These are phyloP conservation scores for Anhinga rufa DNA, from an alignment of 2,113 vertebrate genomes.

Conservation along the genomic window DNA sequence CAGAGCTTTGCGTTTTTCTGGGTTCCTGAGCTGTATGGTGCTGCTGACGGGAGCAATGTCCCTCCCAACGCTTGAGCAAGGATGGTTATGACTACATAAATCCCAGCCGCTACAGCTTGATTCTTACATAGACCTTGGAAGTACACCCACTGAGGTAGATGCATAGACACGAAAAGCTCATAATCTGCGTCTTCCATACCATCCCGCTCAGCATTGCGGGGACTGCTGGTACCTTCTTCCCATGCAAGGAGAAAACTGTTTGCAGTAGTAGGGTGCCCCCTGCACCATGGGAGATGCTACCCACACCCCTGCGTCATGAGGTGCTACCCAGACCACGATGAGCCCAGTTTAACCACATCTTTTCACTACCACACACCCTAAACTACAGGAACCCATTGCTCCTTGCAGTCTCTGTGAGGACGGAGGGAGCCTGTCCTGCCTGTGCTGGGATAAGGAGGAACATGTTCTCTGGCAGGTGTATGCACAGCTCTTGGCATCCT, in stretches of 20 bases:
- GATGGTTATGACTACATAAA: not conserved
- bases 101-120: not conserved
- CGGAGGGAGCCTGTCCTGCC: not conserved
- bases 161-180: not conserved
- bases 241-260: not conserved
- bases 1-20: not conserved
- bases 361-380: not conserved
- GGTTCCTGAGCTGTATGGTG: not conserved
- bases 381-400: not conserved
- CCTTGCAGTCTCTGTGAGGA: not conserved
- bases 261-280: not conserved
- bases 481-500: not conserved
- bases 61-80: not conserved
- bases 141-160: not conserved
- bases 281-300: not conserved
- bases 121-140: not conserved
- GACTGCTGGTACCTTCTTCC: not conserved
- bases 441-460: not conserved
- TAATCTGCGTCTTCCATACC: not conserved
- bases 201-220: not conserved
- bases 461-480: not conserved
- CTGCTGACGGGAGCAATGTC: not conserved
- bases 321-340: accelerated
- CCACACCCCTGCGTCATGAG: not conserved
- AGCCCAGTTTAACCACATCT: not conserved